Percentiles rank a stretch among this genome's conserved stretches.
Conservation (phyloP, 2,113 vertebrate genomes). For the Heliornis fulica region DNA sequence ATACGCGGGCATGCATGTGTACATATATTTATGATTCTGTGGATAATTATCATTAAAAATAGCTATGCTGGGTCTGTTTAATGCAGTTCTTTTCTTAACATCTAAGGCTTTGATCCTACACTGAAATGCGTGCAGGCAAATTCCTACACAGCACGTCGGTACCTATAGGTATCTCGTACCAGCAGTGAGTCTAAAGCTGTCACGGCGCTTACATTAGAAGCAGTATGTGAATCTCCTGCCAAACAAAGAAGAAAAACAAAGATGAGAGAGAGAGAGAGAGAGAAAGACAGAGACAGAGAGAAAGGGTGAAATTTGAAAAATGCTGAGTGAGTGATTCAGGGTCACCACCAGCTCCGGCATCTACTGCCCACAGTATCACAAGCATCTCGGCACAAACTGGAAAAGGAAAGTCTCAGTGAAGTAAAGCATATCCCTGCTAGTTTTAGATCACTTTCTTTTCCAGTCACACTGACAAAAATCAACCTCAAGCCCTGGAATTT, state of each 20-base stretch:
- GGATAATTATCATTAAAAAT: conserved; percentile 43
- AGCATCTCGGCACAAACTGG: neutral
- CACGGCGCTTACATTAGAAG: neutral
- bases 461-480: neutral
- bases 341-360: neutral
- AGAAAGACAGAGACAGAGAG: neutral
- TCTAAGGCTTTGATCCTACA: neutral
- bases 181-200: neutral
- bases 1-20: fast-evolving
- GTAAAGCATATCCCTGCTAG: neutral
- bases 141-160: neutral
- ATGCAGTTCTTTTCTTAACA: neutral
- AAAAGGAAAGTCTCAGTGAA: neutral
- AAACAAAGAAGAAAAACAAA: neutral
- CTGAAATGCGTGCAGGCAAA: neutral
- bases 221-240: neutral
- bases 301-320: neutral
- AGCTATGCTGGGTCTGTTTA: neutral
- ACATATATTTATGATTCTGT: conserved; percentile 24
- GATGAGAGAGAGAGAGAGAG: neutral
- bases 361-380: neutral
- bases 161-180: neutral
- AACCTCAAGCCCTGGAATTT: neutral
- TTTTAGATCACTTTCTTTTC: conserved; percentile 35
- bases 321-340: neutral